A percentile compares a stretch with the other conserved stretches of the same genome.
phyloP scores from a whole-genome alignment of 2,888 invertebrate genomes.

The Lasioglossum zephyrum region DNA sequence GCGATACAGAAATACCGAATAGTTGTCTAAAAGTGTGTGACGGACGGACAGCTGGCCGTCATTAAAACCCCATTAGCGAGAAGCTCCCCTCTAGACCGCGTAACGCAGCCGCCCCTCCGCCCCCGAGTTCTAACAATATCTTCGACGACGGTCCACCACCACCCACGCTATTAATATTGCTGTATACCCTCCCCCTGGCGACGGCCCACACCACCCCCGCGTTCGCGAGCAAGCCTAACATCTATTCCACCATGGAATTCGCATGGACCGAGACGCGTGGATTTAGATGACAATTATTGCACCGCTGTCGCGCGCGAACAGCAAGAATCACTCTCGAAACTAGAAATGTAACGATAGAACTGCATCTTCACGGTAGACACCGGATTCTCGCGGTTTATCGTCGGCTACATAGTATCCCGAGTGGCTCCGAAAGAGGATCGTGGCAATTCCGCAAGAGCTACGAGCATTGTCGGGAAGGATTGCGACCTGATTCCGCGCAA shows the following conservation, averaged over 20 bases:
- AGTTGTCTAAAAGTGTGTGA: constrained; percentile 82
- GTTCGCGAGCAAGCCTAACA: neutral
- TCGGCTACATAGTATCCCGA: neutral
- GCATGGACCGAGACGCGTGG: constrained; percentile 26
- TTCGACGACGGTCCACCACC: constrained; percentile 77
- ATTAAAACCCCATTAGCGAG: constrained; percentile 83
- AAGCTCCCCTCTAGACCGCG: constrained; percentile 73
- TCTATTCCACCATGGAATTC: constrained; percentile 26
- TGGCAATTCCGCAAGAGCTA: neutral
- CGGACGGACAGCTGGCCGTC: constrained; percentile 84
- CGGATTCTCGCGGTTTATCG: neutral
- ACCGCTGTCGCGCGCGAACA: neutral
- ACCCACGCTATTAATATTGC: constrained; percentile 83
- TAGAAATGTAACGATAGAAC: neutral
- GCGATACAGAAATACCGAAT: constrained; percentile 80
- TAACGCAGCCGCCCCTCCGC: constrained; percentile 68
- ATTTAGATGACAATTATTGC: constrained; percentile 64
- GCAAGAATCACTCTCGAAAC: neutral
- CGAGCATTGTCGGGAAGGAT: neutral
- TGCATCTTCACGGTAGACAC: neutral
- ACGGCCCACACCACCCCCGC: constrained; percentile 34
- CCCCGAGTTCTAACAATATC: constrained; percentile 83
- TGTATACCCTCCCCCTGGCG: constrained; percentile 68
- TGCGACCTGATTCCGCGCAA: neutral
- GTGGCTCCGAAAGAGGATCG: constrained; percentile 1